Evolutionary conservation across 2,797 vertebrate species (phyloP), one percentile per base, ranked within the genome.

Genomic region (Gymnothorax reevesii): DNA sequence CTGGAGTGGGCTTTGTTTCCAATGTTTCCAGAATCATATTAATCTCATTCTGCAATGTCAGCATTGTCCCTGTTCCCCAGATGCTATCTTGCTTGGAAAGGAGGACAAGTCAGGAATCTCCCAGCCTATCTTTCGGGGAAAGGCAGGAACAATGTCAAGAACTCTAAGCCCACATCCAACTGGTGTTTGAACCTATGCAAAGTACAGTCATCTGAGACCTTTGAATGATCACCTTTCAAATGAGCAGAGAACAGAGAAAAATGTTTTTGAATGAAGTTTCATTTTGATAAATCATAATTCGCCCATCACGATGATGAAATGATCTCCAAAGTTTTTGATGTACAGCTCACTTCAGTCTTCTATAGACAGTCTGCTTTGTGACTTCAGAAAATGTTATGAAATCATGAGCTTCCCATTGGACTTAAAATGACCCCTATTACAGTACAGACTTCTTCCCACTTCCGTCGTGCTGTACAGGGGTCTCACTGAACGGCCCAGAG

Each of bases 101-200:
- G 84, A 89, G 87, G 85, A 88, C 22, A 52, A 90, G 89, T 82
- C 85, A 85, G 88, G 89, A 93, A 90, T 88, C 91, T 87, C 87
- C 62, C 73, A 84, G 88, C 64, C 91, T 89, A 84, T 92, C 89
- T 92, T 86, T 86, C 88, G 88, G 88, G 86, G 89, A 91, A 85
- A 57, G 83, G 87, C 71, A 80, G 85, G 87, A 60, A 85, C 88
- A 83, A 92, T 88, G 90, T 84, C 88, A 92, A 93, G 91, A 77
- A 64, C 64, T 33, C 52, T 2, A 4, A 13, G n/a, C 54, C 15
- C 27, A 4, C n/a, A 42, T 33, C 59, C 55, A 60, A 8, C 57
- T 62, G 8, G 13, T 75, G 7, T 75, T 12, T 33, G 33, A 77
- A 7, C 7, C 73, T 20, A 49, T 75, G 27, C 71, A 52, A 77